phyloP scores from a whole-genome alignment of 1,140 invertebrate genomes.

The Drosophila varians region DNA sequence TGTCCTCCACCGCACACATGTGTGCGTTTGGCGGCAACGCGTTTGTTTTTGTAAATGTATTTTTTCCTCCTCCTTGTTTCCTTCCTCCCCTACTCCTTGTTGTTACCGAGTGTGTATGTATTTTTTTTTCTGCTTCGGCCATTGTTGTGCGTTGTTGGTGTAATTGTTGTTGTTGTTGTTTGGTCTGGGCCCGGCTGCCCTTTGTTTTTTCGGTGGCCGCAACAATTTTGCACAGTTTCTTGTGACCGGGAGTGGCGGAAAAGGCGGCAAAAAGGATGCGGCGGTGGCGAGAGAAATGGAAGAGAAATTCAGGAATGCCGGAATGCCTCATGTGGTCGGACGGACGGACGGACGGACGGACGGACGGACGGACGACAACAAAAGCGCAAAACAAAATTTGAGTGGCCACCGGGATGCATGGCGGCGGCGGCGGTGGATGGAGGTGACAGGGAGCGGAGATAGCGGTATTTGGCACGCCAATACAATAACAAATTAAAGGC shows the following conservation, averaged over 20 bases:
- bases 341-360: slow-evolving; percentile 59
- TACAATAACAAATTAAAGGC: slow-evolving; percentile 80
- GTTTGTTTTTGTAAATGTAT: background rate
- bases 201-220: slow-evolving; percentile 61
- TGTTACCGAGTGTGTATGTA: slow-evolving; percentile 5
- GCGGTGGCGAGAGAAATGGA: background rate
- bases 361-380: slow-evolving; percentile 69
- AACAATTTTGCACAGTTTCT: slow-evolving; percentile 73
- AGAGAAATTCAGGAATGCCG: slow-evolving; percentile 1
- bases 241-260: slow-evolving; percentile 45
- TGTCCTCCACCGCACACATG: slow-evolving; percentile 2
- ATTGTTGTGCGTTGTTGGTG: slow-evolving; percentile 19
- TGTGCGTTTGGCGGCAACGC: slow-evolving; percentile 1
- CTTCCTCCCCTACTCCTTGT: background rate
- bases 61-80: slow-evolving; percentile 13
- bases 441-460: background rate
- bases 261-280: slow-evolving; percentile 18
- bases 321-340: slow-evolving; percentile 58
- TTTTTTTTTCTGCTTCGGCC: slow-evolving; percentile 18
- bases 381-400: slow-evolving; percentile 64
- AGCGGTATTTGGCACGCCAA: slow-evolving; percentile 64
- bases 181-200: slow-evolving; percentile 40
- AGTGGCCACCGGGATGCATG: slow-evolving; percentile 52
- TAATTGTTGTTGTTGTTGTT: slow-evolving; percentile 28
- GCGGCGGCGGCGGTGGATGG: too few species aligned